phyloP scores from a whole-genome alignment of 2,888 invertebrate genomes.

The Phania funesta region DNA sequence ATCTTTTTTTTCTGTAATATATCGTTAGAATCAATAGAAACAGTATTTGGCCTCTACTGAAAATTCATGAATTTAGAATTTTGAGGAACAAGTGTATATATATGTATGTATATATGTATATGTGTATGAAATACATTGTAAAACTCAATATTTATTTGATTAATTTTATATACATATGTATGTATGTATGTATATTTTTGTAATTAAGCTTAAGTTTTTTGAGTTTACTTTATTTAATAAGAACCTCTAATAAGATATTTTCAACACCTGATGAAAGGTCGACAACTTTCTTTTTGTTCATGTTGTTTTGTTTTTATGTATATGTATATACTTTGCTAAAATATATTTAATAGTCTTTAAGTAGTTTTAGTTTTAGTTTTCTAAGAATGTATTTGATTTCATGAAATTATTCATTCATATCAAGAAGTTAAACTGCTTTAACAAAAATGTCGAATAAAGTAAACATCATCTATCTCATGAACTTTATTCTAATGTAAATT shows the following conservation, averaged over 20 bases:
- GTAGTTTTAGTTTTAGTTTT: slow-evolving; percentile 65
- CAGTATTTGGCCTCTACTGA: too few species aligned
- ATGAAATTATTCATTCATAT: slow-evolving; percentile 29
- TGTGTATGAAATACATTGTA: slow-evolving; percentile 32
- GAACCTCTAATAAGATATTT: slow-evolving; percentile 65
- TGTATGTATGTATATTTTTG: slow-evolving; percentile 4
- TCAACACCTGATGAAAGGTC: slow-evolving; percentile 59
- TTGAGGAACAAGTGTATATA: not conserved
- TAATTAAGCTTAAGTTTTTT: slow-evolving; percentile 63
- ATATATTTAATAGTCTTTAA: slow-evolving; percentile 61
- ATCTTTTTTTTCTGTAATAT: too few species aligned
- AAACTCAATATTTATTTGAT: not conserved
- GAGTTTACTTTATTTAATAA: slow-evolving; percentile 66
- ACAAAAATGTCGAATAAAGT: slow-evolving; percentile 36
- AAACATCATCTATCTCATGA: slow-evolving; percentile 37
- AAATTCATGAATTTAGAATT: not conserved
- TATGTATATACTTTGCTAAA: not conserved
- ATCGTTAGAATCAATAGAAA: not conserved
- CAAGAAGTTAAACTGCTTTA: slow-evolving; percentile 46
- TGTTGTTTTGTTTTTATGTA: slow-evolving; percentile 15
- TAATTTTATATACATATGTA: slow-evolving; percentile 2
- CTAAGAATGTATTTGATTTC: slow-evolving; percentile 57
- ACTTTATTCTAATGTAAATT: not conserved
- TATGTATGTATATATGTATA: not conserved
- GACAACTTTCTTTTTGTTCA: slow-evolving; percentile 44